A percentile compares a stretch with the other conserved stretches of the same genome.
Conservation (phyloP, 2,113 vertebrate genomes). For the Grammomys dolichurus region DNA sequence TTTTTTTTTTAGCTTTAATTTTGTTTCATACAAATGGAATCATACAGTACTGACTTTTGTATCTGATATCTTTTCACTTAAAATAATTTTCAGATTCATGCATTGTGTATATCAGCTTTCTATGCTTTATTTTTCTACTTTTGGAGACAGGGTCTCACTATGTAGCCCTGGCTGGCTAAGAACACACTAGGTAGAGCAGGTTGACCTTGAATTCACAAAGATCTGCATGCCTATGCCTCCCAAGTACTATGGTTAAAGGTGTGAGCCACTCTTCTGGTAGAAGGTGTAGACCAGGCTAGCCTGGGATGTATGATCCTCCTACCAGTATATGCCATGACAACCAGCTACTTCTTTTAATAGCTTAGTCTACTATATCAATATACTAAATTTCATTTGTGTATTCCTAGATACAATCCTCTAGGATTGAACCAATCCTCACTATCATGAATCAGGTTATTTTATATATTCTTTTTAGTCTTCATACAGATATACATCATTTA, state of each 20-base stretch:
- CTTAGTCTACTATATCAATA: neutral
- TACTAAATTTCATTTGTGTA: neutral
- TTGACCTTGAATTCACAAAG: neutral
- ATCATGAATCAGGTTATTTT: conserved; percentile 4
- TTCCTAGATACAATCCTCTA: too few species aligned
- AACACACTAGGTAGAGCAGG: neutral
- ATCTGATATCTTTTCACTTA: conserved; percentile 7
- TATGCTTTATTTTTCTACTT: neutral
- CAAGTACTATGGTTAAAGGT: neutral
- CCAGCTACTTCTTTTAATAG: neutral
- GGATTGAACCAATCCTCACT: neutral
- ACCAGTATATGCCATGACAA: neutral
- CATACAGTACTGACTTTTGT: neutral
- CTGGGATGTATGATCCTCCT: too few species aligned
- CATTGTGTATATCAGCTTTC: neutral
- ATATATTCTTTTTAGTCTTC: conserved; percentile 37
- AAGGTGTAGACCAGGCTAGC: neutral
- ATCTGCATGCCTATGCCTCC: neutral
- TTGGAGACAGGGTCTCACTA: neutral
- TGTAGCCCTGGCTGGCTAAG: neutral
- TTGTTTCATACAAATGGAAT: neutral
- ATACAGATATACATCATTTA: neutral
- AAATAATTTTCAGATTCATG: conserved; percentile 3
- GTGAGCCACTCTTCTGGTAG: neutral
- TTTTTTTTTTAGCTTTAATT: neutral